A percentile compares a stretch with the other conserved stretches of the same genome.
phyloP scores from a whole-genome alignment of 1,140 invertebrate species.

The Trachelipus rathkii region DNA sequence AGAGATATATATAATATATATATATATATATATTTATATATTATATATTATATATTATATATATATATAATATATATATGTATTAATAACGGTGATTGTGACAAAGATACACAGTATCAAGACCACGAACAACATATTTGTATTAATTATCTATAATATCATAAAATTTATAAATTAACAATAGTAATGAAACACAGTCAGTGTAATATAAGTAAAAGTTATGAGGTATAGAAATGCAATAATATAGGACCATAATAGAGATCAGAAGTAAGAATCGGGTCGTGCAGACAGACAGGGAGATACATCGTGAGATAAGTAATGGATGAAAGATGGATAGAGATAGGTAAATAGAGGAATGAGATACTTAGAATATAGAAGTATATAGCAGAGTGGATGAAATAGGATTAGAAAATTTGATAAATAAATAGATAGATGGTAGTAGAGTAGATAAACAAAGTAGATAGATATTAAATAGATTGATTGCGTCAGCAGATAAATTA shows the following conservation, averaged over 20 bases:
- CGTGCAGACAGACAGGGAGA: no score
- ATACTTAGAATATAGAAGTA: no score
- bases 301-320: no score
- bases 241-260: no score
- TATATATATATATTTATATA: not conserved
- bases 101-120: no score
- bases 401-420: not conserved
- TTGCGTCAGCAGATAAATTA: not conserved
- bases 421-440: not conserved
- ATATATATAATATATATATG: not conserved
- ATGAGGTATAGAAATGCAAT: no score
- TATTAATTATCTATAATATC: no score
- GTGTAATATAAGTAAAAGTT: not conserved
- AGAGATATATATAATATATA: not conserved
- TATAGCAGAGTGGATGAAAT: no score
- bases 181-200: not conserved
- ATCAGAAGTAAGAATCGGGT: no score
- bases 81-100: not conserved
- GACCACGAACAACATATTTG: not conserved
- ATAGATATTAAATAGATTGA: not conserved
- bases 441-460: not conserved
- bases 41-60: not conserved
- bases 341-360: no score
- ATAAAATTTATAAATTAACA: not conserved
- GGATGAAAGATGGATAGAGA: no score